Evolutionary conservation across 2,113 vertebrate species (phyloP).

Genomic region (Erythrolamprus reginae): DNA sequence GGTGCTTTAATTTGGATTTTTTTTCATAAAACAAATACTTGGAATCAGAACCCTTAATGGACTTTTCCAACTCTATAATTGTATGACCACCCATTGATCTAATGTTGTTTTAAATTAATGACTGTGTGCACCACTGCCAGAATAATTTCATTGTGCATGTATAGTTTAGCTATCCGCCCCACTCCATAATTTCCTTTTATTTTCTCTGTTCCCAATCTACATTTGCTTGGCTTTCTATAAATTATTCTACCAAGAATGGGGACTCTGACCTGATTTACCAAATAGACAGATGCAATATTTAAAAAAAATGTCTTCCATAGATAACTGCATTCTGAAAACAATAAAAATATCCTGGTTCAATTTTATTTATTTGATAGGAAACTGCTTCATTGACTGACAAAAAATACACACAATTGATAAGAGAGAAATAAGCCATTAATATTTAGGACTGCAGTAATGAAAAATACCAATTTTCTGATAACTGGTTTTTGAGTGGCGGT

Average conservation of each 20-base stretch:
- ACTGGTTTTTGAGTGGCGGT: not conserved
- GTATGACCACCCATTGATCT: not conserved
- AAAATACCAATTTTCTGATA: constrained; percentile 60
- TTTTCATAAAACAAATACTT: not conserved
- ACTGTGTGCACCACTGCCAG: not conserved
- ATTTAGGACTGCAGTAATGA: constrained; percentile 46
- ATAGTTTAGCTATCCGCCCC: not conserved
- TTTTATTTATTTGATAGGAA: constrained; percentile 29
- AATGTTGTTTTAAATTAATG: not conserved
- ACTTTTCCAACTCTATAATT: not conserved
- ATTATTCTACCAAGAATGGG: not conserved
- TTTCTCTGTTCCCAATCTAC: not conserved
- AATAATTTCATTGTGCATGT: not conserved
- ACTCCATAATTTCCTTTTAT: not conserved
- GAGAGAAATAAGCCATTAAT: constrained; percentile 26
- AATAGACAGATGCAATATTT: constrained; percentile 7
- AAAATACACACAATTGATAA: constrained; percentile 30
- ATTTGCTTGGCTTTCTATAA: not conserved
- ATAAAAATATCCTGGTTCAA: not conserved
- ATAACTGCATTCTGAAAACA: constrained; percentile 3
- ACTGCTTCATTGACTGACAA: constrained; percentile 23
- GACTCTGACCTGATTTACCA: constrained; percentile 3
- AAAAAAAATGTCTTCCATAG: not conserved
- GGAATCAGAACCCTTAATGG: not conserved
- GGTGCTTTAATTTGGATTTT: not conserved